Percentiles rank a stretch among this genome's conserved stretches.
phyloP scores from a whole-genome alignment of 2,113 vertebrate genomes.

The Mystacornis crossleyi region DNA sequence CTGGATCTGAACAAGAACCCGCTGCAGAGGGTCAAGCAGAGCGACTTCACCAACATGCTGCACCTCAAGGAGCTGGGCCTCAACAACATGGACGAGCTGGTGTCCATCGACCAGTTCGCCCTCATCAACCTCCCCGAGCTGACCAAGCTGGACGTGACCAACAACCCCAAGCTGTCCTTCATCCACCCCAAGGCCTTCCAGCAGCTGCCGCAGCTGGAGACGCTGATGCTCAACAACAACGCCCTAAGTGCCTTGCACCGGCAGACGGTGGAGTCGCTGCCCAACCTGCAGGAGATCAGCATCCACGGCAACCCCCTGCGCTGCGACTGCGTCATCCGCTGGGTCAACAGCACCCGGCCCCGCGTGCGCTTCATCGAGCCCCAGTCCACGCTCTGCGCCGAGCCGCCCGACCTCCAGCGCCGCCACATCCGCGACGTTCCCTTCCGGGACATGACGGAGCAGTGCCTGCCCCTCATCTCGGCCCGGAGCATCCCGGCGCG shows the following conservation, averaged over 20 bases:
- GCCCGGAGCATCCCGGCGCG: constrained; percentile 80
- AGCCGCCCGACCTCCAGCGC: constrained; percentile 89
- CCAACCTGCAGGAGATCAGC: constrained; percentile 92
- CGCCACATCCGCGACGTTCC: constrained; percentile 87
- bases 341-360: constrained; percentile 81
- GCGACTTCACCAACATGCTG: constrained; percentile 89
- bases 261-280: constrained; percentile 87
- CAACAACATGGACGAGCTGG: constrained; percentile 93
- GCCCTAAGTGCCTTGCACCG: constrained; percentile 92
- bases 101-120: constrained; percentile 88
- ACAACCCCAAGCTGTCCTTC: constrained; percentile 93
- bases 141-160: constrained; percentile 95
- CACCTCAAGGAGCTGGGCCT: constrained; percentile 93
- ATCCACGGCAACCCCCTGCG: constrained; percentile 95
- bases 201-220: constrained; percentile 89
- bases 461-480: constrained; percentile 91
- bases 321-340: constrained; percentile 95
- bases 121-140: constrained; percentile 92
- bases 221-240: constrained; percentile 97
- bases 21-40: constrained; percentile 83
- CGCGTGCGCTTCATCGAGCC: constrained; percentile 92
- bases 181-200: constrained; percentile 92
- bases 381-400: constrained; percentile 90
- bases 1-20: constrained; percentile 93
- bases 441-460: constrained; percentile 89